Conservation (phyloP, 2,113 vertebrate genomes). For the Strix aluco region DNA sequence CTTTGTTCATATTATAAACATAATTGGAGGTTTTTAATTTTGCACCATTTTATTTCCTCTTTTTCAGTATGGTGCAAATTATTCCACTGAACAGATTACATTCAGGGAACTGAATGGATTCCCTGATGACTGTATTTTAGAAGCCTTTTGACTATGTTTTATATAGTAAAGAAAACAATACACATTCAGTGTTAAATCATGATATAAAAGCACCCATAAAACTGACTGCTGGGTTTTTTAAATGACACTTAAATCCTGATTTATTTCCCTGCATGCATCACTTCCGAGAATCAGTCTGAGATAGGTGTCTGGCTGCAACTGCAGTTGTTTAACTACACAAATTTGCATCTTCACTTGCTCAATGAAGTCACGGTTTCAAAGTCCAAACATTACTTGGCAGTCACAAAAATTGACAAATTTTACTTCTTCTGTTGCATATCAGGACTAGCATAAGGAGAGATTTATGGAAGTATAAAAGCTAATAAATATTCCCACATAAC, state of each 20-base stretch:
- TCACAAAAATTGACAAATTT: background rate
- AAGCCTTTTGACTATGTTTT: background rate
- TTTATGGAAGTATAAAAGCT: background rate
- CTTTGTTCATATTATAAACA: background rate
- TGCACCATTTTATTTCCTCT: background rate
- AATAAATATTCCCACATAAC: background rate
- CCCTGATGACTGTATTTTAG: constrained; percentile 1
- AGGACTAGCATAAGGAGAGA: background rate
- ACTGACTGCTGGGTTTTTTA: background rate
- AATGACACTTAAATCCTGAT: constrained; percentile 23
- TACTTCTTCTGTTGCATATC: background rate
- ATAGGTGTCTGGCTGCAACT: background rate
- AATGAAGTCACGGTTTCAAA: background rate
- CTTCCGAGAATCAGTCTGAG: background rate
- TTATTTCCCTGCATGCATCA: background rate
- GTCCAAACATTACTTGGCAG: background rate
- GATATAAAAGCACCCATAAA: constrained; percentile 41
- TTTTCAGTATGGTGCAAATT: background rate
- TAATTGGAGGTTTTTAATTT: background rate
- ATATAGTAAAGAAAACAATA: constrained; percentile 41
- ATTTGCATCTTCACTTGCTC: background rate
- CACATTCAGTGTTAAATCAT: constrained; percentile 30
- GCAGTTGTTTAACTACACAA: background rate
- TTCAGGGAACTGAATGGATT: background rate
- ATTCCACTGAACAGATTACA: background rate